These are phyloP conservation scores for Xerus inauris DNA, from an alignment of 2,113 vertebrate genomes.

Conservation along the genomic window DNA sequence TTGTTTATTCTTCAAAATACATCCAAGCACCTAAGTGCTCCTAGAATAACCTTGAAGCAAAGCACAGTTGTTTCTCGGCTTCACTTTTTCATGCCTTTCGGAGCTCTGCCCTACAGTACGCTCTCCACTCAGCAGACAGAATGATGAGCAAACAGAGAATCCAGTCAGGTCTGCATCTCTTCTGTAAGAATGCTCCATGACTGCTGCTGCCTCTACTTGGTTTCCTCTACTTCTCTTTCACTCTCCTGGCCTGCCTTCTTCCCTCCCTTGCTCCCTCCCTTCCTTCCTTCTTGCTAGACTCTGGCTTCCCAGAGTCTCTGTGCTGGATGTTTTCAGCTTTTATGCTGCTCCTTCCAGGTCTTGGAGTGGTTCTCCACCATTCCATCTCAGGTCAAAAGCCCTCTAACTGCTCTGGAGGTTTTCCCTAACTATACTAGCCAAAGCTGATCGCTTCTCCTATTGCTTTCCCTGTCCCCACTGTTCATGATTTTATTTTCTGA, in stretches of 20 bases:
- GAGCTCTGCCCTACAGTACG: rapidly evolving
- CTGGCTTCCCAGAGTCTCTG: not conserved
- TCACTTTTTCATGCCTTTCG: not conserved
- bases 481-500: not conserved
- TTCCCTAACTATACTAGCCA: not conserved
- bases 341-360: not conserved
- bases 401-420: not conserved
- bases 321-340: not conserved
- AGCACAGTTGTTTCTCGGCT: not conserved
- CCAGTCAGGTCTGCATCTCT: not conserved
- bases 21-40: not conserved
- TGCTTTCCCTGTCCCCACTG: rapidly evolving
- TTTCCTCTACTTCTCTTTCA: not conserved
- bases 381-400: not conserved
- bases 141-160: not conserved
- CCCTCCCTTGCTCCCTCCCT: rapidly evolving
- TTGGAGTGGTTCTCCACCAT: not conserved
- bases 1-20: not conserved
- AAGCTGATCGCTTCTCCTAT: not conserved
- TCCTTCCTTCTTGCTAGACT: not conserved
- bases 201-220: rapidly evolving
- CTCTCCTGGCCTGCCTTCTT: not conserved
- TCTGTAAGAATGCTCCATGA: rapidly evolving
- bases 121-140: not conserved
- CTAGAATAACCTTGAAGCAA: not conserved